Evolutionary conservation across 2,113 vertebrate species (phyloP).

Genomic region (Perca schrenkii): DNA sequence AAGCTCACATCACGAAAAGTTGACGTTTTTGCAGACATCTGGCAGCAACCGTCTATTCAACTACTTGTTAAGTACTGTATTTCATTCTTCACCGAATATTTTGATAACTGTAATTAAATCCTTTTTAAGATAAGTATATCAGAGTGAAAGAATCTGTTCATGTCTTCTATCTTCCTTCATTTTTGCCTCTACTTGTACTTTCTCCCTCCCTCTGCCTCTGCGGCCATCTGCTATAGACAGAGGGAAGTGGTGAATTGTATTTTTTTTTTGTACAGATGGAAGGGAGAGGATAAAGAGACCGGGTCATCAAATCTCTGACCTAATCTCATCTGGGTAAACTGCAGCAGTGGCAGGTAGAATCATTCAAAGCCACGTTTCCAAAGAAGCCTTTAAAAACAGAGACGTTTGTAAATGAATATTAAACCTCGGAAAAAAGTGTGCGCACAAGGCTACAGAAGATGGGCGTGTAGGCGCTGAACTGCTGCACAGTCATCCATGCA

Average conservation of each 20-base stretch:
- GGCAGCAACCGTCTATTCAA: background rate
- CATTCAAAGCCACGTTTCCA: conserved; percentile 6
- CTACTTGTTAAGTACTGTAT: background rate
- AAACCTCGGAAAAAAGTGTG: background rate
- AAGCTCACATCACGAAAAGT: background rate
- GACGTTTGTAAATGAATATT: background rate
- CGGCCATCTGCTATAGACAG: conserved; percentile 72
- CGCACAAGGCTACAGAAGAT: background rate
- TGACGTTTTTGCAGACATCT: background rate
- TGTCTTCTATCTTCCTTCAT: background rate
- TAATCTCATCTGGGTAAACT: conserved; percentile 72
- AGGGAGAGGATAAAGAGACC: conserved; percentile 63
- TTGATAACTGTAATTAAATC: background rate
- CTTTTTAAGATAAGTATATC: background rate
- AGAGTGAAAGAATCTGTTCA: no score
- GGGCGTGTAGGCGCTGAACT: background rate
- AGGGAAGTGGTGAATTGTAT: conserved; percentile 51
- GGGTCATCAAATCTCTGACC: conserved; percentile 74
- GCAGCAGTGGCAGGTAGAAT: conserved; percentile 68
- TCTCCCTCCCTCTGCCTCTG: conserved; percentile 37
- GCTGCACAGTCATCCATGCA: conserved; percentile 4
- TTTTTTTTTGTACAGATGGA: conserved; percentile 70
- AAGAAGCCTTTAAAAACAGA: background rate
- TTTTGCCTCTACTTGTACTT: conserved; percentile 1
- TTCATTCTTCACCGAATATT: background rate